These are phyloP conservation scores for silkworm (Bombyx mori) DNA, from an alignment of 1,140 invertebrate species.

Conservation along the genomic window DNA sequence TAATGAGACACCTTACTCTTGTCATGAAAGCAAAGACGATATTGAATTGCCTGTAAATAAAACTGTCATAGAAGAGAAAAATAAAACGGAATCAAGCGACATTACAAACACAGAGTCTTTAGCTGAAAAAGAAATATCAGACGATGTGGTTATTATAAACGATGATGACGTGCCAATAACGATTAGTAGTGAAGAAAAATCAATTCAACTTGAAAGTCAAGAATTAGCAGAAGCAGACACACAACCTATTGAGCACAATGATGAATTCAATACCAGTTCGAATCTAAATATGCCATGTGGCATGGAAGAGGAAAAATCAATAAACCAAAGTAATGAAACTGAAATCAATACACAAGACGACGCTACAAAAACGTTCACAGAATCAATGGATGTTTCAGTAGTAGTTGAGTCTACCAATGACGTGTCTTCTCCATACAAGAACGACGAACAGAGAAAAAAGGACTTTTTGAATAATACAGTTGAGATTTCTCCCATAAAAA, in stretches of 20 bases:
- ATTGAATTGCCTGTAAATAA: slow-evolving; percentile 42
- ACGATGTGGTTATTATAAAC: slow-evolving; percentile 28
- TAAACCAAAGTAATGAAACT: neutral
- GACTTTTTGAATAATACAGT: slow-evolving; percentile 71
- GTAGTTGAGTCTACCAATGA: slow-evolving; percentile 9
- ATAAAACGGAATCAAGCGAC: slow-evolving; percentile 36
- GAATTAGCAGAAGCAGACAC: slow-evolving; percentile 54
- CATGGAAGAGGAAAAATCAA: neutral
- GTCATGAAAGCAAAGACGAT: slow-evolving; percentile 30
- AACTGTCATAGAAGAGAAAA: slow-evolving; percentile 23
- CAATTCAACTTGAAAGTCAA: slow-evolving; percentile 32
- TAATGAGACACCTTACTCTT: neutral
- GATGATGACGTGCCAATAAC: slow-evolving; percentile 24
- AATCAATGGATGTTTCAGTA: neutral
- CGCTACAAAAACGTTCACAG: neutral
- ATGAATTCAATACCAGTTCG: no score
- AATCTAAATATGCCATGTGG: no score
- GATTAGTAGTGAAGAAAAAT: slow-evolving; percentile 20
- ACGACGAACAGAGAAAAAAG: slow-evolving; percentile 61
- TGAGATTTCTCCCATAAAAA: slow-evolving; percentile 73
- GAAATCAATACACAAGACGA: slow-evolving; percentile 4
- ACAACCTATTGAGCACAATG: slow-evolving; percentile 26
- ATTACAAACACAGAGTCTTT: slow-evolving; percentile 48
- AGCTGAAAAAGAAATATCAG: slow-evolving; percentile 15
- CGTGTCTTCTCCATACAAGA: slow-evolving; percentile 39